Conservation (phyloP, 2,888 invertebrate species). For the Calameuta filiformis region DNA sequence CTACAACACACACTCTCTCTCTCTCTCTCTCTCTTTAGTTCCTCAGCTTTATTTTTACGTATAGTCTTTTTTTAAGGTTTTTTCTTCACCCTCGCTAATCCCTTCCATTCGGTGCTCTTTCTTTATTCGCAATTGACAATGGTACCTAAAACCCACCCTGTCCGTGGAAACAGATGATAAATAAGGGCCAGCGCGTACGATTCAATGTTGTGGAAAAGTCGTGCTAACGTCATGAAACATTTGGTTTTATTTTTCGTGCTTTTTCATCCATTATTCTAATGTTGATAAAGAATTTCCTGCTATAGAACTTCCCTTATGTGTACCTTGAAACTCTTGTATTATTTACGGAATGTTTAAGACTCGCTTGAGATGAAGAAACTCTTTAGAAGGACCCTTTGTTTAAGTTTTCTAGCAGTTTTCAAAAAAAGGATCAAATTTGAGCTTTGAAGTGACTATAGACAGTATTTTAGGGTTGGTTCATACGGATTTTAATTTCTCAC, state of each 20-base stretch:
- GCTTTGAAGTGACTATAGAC: not conserved
- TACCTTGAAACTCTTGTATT: not conserved
- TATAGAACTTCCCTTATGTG: not conserved
- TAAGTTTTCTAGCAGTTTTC: not conserved
- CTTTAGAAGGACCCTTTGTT: not conserved
- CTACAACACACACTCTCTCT: not conserved
- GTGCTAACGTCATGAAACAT: not conserved
- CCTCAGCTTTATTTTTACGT: slow-evolving; percentile 20
- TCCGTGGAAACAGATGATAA: not conserved
- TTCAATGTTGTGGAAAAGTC: not conserved
- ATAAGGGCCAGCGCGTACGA: not conserved
- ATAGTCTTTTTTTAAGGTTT: slow-evolving; percentile 18
- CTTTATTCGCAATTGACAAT: not conserved
- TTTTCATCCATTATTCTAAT: not conserved
- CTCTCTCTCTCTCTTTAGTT: slow-evolving; percentile 1
- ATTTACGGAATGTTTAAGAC: not conserved
- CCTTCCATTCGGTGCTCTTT: not conserved
- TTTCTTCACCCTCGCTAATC: not conserved
- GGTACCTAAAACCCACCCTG: not conserved
- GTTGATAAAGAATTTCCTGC: not conserved
- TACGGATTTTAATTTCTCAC: not conserved
- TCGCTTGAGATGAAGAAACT: not conserved
- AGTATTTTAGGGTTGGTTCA: too few relatives aligned
- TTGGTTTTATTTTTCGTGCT: not conserved
- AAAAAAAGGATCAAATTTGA: not conserved